Conservation (phyloP, 2,888 invertebrate species). For the Eupithecia exiguata region DNA sequence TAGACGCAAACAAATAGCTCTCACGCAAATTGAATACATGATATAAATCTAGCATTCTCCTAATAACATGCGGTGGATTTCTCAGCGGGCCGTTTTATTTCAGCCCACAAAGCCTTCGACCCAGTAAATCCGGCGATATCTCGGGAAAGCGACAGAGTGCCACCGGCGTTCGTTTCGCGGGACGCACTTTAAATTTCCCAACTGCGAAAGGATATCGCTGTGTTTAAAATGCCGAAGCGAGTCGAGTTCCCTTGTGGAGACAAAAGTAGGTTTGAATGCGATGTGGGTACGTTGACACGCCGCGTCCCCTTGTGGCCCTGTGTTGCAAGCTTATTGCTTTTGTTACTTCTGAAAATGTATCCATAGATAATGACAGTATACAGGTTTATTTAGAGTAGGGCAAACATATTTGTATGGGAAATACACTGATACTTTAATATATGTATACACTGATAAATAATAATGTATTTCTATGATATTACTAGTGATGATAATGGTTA, state of each 20-base stretch:
- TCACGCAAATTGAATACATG: constrained; percentile 80
- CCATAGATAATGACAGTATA: constrained; percentile 5
- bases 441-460: too few species aligned
- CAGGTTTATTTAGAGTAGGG: neutral
- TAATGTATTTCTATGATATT: neutral
- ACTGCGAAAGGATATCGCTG: constrained; percentile 69
- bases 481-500: neutral
- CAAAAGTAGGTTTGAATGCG: constrained; percentile 55
- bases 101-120: constrained; percentile 76
- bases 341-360: constrained; percentile 8
- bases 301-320: constrained; percentile 31
- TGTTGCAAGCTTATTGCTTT: constrained; percentile 22
- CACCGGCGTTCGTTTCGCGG: constrained; percentile 70
- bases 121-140: constrained; percentile 80
- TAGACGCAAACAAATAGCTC: constrained; percentile 71
- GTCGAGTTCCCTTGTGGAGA: constrained; percentile 59
- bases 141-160: constrained; percentile 76
- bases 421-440: too few species aligned
- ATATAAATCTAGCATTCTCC: constrained; percentile 78
- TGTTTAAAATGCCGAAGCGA: constrained; percentile 69
- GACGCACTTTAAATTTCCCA: constrained; percentile 77
- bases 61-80: constrained; percentile 79
- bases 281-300: constrained; percentile 38
- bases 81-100: constrained; percentile 80
- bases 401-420: neutral